Conservation (phyloP, 2,888 invertebrate genomes). For the Amblyteles armatorius region DNA sequence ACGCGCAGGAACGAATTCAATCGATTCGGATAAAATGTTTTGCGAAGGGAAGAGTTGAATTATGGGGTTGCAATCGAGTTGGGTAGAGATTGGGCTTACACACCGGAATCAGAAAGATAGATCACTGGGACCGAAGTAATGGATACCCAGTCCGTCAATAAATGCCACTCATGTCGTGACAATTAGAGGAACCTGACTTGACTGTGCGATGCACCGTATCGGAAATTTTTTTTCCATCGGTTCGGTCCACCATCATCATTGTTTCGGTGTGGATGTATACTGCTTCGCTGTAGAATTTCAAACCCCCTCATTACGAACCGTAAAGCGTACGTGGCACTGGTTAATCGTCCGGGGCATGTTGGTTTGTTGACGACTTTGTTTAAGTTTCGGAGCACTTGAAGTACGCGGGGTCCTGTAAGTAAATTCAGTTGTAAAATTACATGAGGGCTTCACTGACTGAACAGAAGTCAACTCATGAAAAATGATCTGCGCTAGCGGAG, state of each 20-base stretch:
- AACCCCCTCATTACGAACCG: background rate
- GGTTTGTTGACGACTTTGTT: slow-evolving; percentile 23
- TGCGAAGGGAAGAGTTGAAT: slow-evolving; percentile 14
- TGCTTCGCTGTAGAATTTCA: background rate
- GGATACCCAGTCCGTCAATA: slow-evolving; percentile 13
- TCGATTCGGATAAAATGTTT: slow-evolving; percentile 38
- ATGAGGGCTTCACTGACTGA: background rate
- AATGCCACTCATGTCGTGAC: slow-evolving; percentile 18
- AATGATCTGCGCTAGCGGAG: background rate
- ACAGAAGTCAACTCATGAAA: background rate
- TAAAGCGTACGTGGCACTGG: slow-evolving; percentile 7
- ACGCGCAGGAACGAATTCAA: slow-evolving; percentile 24
- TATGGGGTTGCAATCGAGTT: slow-evolving; percentile 21
- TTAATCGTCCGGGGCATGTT: slow-evolving; percentile 8
- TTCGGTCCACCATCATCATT: slow-evolving; percentile 1
- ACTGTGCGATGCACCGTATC: background rate
- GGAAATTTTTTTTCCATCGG: background rate
- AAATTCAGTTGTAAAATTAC: background rate
- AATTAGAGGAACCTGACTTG: slow-evolving; percentile 13
- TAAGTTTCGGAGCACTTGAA: background rate
- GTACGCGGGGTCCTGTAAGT: background rate
- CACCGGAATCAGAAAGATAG: slow-evolving; percentile 17
- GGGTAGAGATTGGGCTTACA: slow-evolving; percentile 1
- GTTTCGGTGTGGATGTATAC: background rate
- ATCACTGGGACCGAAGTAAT: slow-evolving; percentile 23